Evolutionary conservation across 2,797 vertebrate genomes (phyloP).

Genomic region (Oophaga sylvatica): DNA sequence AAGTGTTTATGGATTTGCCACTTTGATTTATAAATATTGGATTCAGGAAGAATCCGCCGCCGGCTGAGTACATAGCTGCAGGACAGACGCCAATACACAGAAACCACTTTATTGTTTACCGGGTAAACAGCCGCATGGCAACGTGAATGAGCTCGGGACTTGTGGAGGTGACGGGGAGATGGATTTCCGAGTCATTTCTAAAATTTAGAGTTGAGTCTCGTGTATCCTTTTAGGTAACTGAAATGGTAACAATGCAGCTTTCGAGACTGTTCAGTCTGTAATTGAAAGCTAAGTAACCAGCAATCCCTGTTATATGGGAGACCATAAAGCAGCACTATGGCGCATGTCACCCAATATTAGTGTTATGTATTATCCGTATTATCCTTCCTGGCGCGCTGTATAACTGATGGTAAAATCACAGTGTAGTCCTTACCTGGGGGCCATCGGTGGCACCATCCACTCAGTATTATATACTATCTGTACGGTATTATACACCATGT

Average conservation of each 20-base stretch:
- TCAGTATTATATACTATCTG: no score
- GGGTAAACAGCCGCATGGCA: constrained; percentile 5
- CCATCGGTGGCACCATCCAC: background rate
- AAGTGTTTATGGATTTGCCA: background rate
- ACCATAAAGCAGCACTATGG: background rate
- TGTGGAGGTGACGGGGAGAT: background rate
- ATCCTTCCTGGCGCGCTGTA: background rate
- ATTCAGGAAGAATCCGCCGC: background rate
- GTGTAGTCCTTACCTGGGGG: background rate
- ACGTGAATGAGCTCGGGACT: background rate
- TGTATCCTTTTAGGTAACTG: no score
- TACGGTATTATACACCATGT: no score
- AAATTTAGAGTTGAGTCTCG: no score
- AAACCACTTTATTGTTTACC: background rate
- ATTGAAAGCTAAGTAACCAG: background rate
- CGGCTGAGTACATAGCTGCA: background rate
- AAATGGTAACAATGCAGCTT: no score
- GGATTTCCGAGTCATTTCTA: background rate
- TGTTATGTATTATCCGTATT: background rate
- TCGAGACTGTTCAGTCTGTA: background rate
- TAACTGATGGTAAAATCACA: background rate
- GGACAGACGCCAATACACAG: background rate
- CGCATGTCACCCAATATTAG: background rate
- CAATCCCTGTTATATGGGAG: background rate
- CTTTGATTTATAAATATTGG: constrained; percentile 2